Conservation (phyloP, 2,113 vertebrate genomes). For the Dolichotis patagonum region DNA sequence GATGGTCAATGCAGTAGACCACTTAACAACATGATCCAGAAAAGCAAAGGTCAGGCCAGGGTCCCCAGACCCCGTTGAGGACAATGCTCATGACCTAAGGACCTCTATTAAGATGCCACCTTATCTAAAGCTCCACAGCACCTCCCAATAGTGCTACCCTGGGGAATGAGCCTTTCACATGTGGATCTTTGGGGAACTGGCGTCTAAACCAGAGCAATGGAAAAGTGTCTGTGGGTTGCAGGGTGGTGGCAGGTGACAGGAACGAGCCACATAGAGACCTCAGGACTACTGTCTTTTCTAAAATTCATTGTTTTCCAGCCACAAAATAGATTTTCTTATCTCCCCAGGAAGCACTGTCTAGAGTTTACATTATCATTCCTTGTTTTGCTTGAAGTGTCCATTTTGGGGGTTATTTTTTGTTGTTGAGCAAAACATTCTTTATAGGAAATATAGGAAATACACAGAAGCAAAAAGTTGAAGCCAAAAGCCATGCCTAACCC, state of each 20-base stretch:
- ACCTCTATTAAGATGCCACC: background rate
- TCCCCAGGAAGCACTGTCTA: background rate
- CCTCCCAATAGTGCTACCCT: background rate
- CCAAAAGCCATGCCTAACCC: background rate
- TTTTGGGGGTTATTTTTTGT: background rate
- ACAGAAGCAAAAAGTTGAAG: conserved; percentile 28
- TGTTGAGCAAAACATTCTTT: background rate
- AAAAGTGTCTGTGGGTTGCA: background rate
- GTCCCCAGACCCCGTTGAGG: no score
- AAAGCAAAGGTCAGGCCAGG: background rate
- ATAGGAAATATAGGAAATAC: conserved; percentile 47
- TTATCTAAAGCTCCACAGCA: background rate
- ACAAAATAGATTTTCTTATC: conserved; percentile 28
- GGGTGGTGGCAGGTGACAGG: background rate
- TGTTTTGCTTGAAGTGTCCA: background rate
- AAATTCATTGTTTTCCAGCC: conserved; percentile 3
- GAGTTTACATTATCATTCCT: background rate
- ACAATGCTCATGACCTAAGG: background rate
- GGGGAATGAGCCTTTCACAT: background rate
- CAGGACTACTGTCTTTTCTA: background rate
- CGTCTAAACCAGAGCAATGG: background rate
- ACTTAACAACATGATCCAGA: background rate
- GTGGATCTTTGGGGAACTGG: background rate
- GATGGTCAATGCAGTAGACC: background rate
- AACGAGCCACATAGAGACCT: conserved; percentile 9